A percentile compares a stretch with the other conserved stretches of the same genome.
Evolutionary conservation across 2,797 vertebrate species (phyloP).

Genomic region (Rhynchonycteris naso): DNA sequence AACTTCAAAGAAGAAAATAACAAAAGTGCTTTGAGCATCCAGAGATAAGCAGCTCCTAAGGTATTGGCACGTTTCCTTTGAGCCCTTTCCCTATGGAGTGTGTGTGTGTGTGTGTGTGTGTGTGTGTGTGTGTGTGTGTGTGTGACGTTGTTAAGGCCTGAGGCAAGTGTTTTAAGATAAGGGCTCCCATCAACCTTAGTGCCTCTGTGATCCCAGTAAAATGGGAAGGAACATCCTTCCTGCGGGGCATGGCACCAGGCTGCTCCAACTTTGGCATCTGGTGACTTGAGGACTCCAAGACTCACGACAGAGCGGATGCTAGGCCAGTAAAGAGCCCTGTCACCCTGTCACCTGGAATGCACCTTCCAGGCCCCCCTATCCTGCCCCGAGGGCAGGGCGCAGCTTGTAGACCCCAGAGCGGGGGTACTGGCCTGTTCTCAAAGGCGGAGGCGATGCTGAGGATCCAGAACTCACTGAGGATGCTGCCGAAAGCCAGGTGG

Average conservation of each 20-base stretch:
- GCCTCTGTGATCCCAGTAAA: neutral
- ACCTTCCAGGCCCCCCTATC: neutral
- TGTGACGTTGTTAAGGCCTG: neutral
- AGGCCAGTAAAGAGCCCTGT: neutral
- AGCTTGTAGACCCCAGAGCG: neutral
- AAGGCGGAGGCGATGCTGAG: conserved; percentile 71
- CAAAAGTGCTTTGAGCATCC: neutral
- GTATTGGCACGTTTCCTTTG: rapidly evolving
- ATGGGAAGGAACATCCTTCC: neutral
- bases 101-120: neutral
- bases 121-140: neutral
- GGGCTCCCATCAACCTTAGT: neutral
- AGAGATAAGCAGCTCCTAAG: neutral
- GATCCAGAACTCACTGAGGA: conserved; percentile 78
- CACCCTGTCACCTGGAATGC: neutral
- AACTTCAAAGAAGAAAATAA: neutral
- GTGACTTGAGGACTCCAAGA: neutral
- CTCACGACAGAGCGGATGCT: rapidly evolving
- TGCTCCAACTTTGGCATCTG: neutral
- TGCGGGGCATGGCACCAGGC: neutral
- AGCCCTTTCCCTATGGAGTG: neutral
- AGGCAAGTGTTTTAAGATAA: neutral
- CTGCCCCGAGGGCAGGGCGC: rapidly evolving
- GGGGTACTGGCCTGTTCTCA: conserved; percentile 64
- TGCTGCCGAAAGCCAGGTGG: conserved; percentile 74